These are phyloP conservation scores for Naso thynnoides DNA, from an alignment of 2,797 vertebrate genomes.

Conservation along the genomic window DNA sequence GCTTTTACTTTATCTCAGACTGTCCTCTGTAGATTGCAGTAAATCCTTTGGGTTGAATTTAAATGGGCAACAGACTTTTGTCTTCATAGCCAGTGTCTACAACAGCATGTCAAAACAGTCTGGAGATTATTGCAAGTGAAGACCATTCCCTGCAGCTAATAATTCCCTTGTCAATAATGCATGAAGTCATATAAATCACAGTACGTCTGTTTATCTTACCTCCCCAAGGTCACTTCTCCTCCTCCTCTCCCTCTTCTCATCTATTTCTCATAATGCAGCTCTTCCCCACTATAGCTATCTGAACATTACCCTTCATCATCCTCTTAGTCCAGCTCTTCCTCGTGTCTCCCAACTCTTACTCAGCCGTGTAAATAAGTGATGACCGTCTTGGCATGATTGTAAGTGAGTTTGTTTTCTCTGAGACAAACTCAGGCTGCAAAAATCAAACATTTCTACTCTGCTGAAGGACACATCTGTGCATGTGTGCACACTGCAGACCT, in stretches of 20 bases:
- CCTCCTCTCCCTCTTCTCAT: constrained; percentile 38
- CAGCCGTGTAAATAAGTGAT: constrained; percentile 71
- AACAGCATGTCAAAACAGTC: constrained; percentile 54
- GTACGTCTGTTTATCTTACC: constrained; percentile 60
- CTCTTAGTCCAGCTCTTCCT: constrained; percentile 22
- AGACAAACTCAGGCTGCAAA: constrained; percentile 51
- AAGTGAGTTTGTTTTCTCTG: constrained; percentile 61
- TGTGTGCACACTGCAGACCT: constrained; percentile 25
- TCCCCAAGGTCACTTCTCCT: constrained; percentile 55
- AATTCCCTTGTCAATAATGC: constrained; percentile 76
- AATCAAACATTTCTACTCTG: constrained; percentile 57
- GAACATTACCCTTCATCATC: constrained; percentile 53
- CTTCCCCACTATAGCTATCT: constrained; percentile 20
- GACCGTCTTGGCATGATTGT: constrained; percentile 60
- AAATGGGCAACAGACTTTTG: constrained; percentile 42
- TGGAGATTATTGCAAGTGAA: constrained; percentile 62
- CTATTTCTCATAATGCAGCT: constrained; percentile 46
- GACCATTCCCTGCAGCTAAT: constrained; percentile 60
- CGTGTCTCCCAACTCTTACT: constrained; percentile 43
- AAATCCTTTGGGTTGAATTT: constrained; percentile 49
- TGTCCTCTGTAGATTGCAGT: constrained; percentile 40
- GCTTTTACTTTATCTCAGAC: constrained; percentile 43
- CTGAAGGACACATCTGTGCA: constrained; percentile 54
- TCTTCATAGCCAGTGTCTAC: constrained; percentile 39
- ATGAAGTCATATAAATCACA: constrained; percentile 72